These are phyloP conservation scores for Lottia scabra DNA, from an alignment of 2,888 invertebrate species.

Conservation along the genomic window DNA sequence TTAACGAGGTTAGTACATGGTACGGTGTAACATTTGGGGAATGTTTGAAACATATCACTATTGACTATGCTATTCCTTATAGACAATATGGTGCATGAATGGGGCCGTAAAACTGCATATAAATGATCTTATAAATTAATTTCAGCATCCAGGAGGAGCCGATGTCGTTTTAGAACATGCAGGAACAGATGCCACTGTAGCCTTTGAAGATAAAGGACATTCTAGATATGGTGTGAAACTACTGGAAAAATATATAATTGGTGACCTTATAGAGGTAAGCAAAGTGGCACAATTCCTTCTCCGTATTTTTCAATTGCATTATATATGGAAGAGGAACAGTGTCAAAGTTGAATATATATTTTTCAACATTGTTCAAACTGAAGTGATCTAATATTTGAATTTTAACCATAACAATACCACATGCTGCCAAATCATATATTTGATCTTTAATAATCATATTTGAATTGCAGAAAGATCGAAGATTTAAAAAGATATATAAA, in stretches of 20 bases:
- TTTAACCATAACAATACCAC: no score
- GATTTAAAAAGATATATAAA: background rate
- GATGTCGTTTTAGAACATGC: constrained; percentile 61
- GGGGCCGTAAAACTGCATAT: background rate
- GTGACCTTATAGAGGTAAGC: constrained; percentile 42
- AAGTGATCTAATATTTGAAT: no score
- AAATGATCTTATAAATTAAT: constrained; percentile 9
- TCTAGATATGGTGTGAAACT: constrained; percentile 42
- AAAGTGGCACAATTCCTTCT: no score
- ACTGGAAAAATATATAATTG: constrained; percentile 52
- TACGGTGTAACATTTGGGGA: background rate
- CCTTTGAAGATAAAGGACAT: constrained; percentile 60
- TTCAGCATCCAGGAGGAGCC: constrained; percentile 64
- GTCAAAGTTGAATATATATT: no score
- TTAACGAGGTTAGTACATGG: constrained; percentile 41
- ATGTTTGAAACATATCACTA: background rate
- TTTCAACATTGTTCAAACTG: no score
- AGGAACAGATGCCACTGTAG: constrained; percentile 55
- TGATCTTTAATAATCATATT: no score
- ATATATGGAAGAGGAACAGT: no score
- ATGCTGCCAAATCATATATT: no score
- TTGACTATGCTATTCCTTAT: no score
- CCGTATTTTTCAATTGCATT: no score
- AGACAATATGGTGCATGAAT: background rate
- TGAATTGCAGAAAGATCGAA: background rate